Evolutionary conservation across 92 coral and sea anemone genomes (phyloP).

Genomic region (Bergia puertoricense): DNA sequence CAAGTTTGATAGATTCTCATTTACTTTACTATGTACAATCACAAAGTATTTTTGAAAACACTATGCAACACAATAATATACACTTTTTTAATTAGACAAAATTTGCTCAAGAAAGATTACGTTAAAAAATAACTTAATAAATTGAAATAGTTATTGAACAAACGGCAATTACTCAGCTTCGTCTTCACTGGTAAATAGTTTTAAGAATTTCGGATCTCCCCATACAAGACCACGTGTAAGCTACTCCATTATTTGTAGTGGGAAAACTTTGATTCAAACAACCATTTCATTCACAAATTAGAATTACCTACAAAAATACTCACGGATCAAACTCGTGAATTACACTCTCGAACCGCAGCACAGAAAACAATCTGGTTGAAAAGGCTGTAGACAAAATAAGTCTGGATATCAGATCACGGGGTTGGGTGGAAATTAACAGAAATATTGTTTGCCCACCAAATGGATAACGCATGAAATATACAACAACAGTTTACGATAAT

Average conservation of each 20-base stretch:
- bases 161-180: no score
- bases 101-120: background rate
- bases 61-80: no score
- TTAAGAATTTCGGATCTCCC: background rate
- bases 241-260: background rate
- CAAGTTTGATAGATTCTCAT: no score
- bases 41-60: no score
- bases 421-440: background rate
- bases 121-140: no score
- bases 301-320: conserved; percentile 45
- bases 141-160: no score
- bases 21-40: no score
- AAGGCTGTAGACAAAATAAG: conserved; percentile 71
- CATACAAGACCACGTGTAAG: background rate
- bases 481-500: background rate
- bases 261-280: background rate
- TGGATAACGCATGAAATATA: background rate
- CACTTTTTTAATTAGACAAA: no score
- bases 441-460: background rate
- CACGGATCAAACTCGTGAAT: conserved; percentile 99
- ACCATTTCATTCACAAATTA: background rate
- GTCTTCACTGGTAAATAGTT: no score
- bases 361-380: conserved; percentile 96
- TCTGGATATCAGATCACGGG: conserved; percentile 1
- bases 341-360: conserved; percentile 94